Conservation (phyloP, 2,888 invertebrate species). For the Cabera pusaria region DNA sequence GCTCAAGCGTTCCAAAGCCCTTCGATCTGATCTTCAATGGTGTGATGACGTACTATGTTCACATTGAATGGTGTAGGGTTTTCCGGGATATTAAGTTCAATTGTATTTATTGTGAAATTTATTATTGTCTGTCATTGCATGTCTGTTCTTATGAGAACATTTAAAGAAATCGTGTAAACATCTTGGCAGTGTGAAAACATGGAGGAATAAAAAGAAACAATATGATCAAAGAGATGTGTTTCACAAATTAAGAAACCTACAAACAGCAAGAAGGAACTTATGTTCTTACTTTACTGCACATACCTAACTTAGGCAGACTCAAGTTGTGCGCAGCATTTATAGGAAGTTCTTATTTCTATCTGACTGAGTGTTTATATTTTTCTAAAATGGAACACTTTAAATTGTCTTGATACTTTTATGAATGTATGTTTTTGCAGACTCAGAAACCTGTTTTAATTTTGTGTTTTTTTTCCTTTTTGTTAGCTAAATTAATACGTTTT, state of each 20-base stretch:
- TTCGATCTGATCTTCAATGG: conserved; percentile 47
- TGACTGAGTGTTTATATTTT: conserved; percentile 28
- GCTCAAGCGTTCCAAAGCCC: conserved; percentile 47
- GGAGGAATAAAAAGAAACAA: conserved; percentile 1
- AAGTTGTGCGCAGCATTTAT: too few relatives aligned
- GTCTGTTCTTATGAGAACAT: too few relatives aligned
- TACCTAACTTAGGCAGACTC: conserved; percentile 22
- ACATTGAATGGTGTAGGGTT: conserved; percentile 40
- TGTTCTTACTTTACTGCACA: conserved; percentile 21
- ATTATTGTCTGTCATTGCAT: too few relatives aligned
- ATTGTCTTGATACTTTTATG: too few relatives aligned
- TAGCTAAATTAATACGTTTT: too few relatives aligned
- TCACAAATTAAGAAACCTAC: conserved; percentile 19
- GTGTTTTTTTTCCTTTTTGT: too few relatives aligned
- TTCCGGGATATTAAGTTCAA: conserved; percentile 22
- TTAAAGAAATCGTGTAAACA: too few relatives aligned
- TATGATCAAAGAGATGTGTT: conserved; percentile 12
- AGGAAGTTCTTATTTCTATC: too few relatives aligned
- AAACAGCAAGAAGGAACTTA: conserved; percentile 19
- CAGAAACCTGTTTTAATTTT: too few relatives aligned
- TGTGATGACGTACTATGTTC: conserved; percentile 41
- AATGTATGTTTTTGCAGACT: too few relatives aligned
- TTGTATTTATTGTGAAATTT: conserved; percentile 27
- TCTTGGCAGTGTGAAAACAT: too few relatives aligned
- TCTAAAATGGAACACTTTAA: too few relatives aligned